Evolutionary conservation across 1,140 invertebrate species (phyloP).

Genomic region (Rhizoglyphus robini): DNA sequence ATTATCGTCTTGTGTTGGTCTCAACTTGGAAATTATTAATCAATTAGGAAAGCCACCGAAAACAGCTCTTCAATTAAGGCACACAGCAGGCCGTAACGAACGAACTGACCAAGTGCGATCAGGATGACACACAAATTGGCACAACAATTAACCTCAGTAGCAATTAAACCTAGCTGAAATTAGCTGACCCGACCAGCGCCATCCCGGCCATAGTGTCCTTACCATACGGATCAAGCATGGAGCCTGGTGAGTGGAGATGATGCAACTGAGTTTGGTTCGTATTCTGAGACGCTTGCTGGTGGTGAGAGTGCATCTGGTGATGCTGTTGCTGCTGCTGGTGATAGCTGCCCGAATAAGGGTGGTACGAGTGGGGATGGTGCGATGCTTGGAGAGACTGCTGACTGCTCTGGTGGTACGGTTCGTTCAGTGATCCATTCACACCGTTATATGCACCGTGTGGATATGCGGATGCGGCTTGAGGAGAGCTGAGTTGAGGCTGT

Average conservation of each 20-base stretch:
- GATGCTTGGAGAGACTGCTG: background rate
- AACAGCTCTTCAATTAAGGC: no score
- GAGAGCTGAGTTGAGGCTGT: background rate
- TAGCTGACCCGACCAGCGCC: no score
- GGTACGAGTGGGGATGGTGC: background rate
- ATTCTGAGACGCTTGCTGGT: background rate
- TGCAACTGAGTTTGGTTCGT: background rate
- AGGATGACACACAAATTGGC: no score
- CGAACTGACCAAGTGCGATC: no score
- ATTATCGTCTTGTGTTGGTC: no score
- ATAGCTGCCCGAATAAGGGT: background rate
- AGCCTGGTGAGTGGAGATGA: background rate
- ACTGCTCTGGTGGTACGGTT: background rate
- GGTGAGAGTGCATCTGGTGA: background rate
- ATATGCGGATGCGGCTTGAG: background rate
- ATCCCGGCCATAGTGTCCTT: background rate
- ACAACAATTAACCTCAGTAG: no score
- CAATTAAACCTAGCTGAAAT: no score
- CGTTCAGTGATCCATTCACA: background rate
- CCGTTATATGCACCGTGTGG: background rate
- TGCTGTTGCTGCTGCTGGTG: slow-evolving; percentile 5
- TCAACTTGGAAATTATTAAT: no score
- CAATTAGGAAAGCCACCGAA: no score
- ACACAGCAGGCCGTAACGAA: no score
- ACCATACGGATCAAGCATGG: background rate